A percentile compares a stretch with the other conserved stretches of the same genome.
Evolutionary conservation across 2,797 vertebrate genomes (phyloP).

Genomic region (Sandelia bainsii): DNA sequence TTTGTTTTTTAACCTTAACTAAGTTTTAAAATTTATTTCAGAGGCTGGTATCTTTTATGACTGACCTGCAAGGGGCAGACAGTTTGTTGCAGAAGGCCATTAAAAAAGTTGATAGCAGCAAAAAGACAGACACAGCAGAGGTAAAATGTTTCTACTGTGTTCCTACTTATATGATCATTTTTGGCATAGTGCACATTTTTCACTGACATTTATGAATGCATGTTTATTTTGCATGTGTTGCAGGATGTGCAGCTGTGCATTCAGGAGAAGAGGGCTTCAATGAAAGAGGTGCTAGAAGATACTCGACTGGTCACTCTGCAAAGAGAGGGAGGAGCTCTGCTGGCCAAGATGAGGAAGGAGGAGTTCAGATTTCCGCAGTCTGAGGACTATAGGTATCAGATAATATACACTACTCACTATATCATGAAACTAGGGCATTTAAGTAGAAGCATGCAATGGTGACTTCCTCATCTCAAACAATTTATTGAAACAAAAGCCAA

Average conservation of each 20-base stretch:
- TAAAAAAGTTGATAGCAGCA: slow-evolving; percentile 82
- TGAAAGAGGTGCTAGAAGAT: slow-evolving; percentile 90
- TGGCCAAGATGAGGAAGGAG: slow-evolving; percentile 88
- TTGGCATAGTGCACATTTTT: background rate
- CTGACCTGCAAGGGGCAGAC: slow-evolving; percentile 84
- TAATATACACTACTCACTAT: no score
- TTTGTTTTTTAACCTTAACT: slow-evolving; percentile 5
- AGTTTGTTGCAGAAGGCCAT: slow-evolving; percentile 88
- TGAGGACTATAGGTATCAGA: slow-evolving; percentile 83
- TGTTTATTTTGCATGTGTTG: slow-evolving; percentile 24
- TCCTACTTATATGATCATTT: background rate
- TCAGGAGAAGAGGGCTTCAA: slow-evolving; percentile 87
- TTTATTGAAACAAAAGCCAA: no score
- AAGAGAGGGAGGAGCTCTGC: slow-evolving; percentile 88
- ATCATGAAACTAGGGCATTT: no score
- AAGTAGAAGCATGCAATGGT: no score
- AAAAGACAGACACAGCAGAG: slow-evolving; percentile 78
- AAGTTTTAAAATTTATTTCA: slow-evolving; percentile 61
- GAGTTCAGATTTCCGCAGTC: slow-evolving; percentile 82
- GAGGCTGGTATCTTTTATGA: slow-evolving; percentile 89
- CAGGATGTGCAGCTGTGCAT: slow-evolving; percentile 88
- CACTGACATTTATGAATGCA: slow-evolving; percentile 1
- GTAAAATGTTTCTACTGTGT: slow-evolving; percentile 69
- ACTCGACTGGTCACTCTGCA: slow-evolving; percentile 87
- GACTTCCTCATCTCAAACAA: no score